Evolutionary conservation across 92 coral and sea anemone genomes (phyloP), one percentile per base, ranked within the genome.

Genomic region (Paramuricea clavata): DNA sequence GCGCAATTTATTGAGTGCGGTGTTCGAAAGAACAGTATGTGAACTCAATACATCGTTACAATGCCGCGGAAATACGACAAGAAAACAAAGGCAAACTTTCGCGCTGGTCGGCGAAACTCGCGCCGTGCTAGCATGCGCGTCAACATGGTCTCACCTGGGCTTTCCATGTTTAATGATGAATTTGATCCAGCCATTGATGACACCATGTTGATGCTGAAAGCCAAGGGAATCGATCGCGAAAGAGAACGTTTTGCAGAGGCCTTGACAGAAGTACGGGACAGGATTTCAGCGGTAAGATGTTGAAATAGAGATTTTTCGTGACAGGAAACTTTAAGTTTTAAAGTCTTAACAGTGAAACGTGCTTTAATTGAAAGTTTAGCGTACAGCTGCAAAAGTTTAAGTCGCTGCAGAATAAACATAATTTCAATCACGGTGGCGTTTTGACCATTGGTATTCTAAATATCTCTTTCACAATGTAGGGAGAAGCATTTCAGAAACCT

Each of bases 1-100:
- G 62, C 44, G 36, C 62, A 27, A 49, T 52, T 76, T 9, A 54
- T 30, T 12, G 30, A 25, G 26, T 60, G 39, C 72, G n/a, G 22
- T 65, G 49, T 19, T 34, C 49, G 56, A 72, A 26, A 30, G 72
- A 28, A 31, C 39, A 65, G 72, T 10, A 65, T 28, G 72, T 65
- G n/a, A 11, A 65, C 59, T 54, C 1, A 5, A 19, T 54, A 54
- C 16, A 54, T 54, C 75, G 21, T 28, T 13, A 25, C 13, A 59
- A 79, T 79, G 84, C 84, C 84, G 65, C 52, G 84, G 30, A 79
- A 79, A 39, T 79, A 79, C 84, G 84, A 79, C 22, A 79, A 79
- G 84, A 79, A 79, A 61, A 79, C 84, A 1, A 79, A 61, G 36
- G 72, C 50, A 9, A 79, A 79, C 74, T 59, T 79, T 34, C 84